Percentiles rank a stretch among this genome's conserved stretches.
phyloP scores from a whole-genome alignment of 1,140 invertebrate genomes.

The Hyles euphorbiae region DNA sequence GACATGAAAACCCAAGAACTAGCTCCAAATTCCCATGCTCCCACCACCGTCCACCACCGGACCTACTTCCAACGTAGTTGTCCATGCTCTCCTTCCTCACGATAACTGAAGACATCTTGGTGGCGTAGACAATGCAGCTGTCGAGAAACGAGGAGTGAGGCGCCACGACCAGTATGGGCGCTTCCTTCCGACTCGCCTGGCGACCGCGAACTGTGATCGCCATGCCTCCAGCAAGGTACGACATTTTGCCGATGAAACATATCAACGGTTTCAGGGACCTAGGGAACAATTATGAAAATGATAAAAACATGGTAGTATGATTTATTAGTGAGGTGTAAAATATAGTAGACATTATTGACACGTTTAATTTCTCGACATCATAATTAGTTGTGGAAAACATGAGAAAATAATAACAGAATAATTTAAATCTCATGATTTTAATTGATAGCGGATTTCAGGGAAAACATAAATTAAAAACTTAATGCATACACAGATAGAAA shows the following conservation, averaged over 20 bases:
- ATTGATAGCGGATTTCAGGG: no score
- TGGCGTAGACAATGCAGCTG: constrained; percentile 87
- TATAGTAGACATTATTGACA: no score
- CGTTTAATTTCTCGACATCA: no score
- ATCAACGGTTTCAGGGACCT: constrained; percentile 79
- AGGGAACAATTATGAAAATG: constrained; percentile 27
- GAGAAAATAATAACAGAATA: no score
- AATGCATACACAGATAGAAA: no score
- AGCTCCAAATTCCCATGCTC: constrained; percentile 12
- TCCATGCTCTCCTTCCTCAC: constrained; percentile 86
- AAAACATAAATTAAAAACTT: no score
- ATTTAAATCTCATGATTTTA: no score
- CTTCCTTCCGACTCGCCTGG: constrained; percentile 83
- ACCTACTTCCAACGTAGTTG: constrained; percentile 90
- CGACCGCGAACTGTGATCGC: constrained; percentile 85
- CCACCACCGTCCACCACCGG: constrained; percentile 17
- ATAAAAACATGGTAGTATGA: not conserved
- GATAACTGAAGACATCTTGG: constrained; percentile 87
- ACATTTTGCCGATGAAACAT: constrained; percentile 82
- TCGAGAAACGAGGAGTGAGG: constrained; percentile 93
- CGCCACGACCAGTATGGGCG: constrained; percentile 89
- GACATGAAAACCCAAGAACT: not conserved
- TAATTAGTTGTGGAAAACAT: no score
- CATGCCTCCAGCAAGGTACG: constrained; percentile 86
- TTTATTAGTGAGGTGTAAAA: no score